Percentiles rank a stretch among this genome's conserved stretches.
phyloP scores from a whole-genome alignment of 2,888 invertebrate species.

The Heteromyza rotundicornis region DNA sequence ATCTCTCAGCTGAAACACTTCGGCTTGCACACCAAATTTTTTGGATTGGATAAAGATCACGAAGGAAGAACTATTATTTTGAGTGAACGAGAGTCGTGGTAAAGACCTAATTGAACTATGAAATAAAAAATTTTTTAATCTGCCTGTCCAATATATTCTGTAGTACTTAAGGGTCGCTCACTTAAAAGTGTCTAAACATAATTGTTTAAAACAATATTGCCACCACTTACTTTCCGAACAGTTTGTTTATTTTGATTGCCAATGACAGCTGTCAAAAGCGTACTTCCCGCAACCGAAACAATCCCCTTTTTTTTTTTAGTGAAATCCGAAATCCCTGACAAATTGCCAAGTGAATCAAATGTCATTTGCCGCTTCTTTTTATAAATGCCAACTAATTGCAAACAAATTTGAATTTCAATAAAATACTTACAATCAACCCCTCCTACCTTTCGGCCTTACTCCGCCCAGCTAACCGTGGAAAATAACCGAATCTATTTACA shows the following conservation, averaged over 20 bases:
- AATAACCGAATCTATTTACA: constrained; percentile 10
- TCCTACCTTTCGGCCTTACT: neutral
- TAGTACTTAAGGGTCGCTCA: too few species aligned
- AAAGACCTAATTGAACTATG: too few species aligned
- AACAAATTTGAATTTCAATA: constrained; percentile 10
- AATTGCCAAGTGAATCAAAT: neutral
- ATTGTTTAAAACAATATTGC: too few species aligned
- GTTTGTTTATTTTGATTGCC: constrained; percentile 21
- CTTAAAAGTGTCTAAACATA: too few species aligned
- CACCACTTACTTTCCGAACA: neutral
- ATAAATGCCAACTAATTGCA: constrained; percentile 10
- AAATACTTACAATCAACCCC: neutral
- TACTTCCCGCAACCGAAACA: constrained; percentile 5
- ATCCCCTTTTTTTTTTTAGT: neutral
- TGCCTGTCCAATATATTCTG: too few species aligned
- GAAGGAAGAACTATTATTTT: too few species aligned
- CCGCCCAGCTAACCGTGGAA: neutral
- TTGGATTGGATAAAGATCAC: too few species aligned
- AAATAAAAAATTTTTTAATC: too few species aligned
- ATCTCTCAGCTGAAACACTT: too few species aligned
- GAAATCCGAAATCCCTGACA: neutral
- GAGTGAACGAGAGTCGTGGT: too few species aligned
- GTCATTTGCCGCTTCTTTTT: neutral
- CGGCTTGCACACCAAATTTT: too few species aligned
- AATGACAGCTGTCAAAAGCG: constrained; percentile 36